Conservation (phyloP, 2,888 invertebrate genomes). For the Stenodera caucasica region DNA sequence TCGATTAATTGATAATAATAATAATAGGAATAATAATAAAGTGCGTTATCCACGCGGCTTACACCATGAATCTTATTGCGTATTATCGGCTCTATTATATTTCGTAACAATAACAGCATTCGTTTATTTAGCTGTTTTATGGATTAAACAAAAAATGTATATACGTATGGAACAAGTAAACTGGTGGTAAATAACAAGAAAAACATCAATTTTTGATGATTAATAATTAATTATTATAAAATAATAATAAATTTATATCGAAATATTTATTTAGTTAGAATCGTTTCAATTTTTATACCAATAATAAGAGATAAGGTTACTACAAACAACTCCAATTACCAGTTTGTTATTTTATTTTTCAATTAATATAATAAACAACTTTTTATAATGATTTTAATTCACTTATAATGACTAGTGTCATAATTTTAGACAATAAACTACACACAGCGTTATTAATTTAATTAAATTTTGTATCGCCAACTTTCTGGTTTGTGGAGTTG, state of each 20-base stretch:
- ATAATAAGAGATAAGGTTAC: no score
- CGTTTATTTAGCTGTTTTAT: conserved; percentile 52
- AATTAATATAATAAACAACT: not conserved
- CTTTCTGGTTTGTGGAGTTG: not conserved
- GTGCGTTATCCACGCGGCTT: conserved; percentile 32
- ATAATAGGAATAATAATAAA: conserved; percentile 26
- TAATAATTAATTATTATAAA: not conserved
- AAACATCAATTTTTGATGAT: not conserved
- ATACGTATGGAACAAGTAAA: conserved; percentile 54
- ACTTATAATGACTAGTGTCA: conserved; percentile 2
- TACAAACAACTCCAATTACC: not conserved
- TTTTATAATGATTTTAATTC: not conserved
- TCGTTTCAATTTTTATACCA: not conserved
- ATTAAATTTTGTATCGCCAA: not conserved
- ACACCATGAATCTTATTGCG: conserved; percentile 51
- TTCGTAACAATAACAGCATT: conserved; percentile 55
- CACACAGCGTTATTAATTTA: not conserved
- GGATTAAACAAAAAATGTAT: conserved; percentile 54
- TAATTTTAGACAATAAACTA: not conserved
- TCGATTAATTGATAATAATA: conserved; percentile 27
- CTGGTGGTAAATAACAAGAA: conserved; percentile 48
- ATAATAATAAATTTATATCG: conserved; percentile 3
- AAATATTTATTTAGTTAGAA: conserved; percentile 1
- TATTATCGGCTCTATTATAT: conserved; percentile 54
- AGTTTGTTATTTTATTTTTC: not conserved